Base-by-base conservation (phyloP, 2,888 invertebrate genomes). In the Pedicia rivosa region DNA sequence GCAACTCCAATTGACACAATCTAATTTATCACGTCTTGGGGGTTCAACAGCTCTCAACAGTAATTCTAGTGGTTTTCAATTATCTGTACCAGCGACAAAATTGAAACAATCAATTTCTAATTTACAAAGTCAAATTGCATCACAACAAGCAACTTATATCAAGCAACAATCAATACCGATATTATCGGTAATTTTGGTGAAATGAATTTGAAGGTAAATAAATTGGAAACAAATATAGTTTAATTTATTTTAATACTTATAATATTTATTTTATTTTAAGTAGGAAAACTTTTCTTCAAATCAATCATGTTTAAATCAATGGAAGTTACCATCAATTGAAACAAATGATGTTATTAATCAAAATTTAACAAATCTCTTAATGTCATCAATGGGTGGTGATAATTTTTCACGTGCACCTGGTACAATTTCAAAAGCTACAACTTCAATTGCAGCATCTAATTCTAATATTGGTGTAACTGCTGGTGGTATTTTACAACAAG, bases 321-420 rank as follows among this genome's bases (percentile, higher is more conserved):
- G 90, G 91, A 88, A 88, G 65, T 67, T 86, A 56, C 86, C 88
- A 43, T 79, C 82, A 40, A 64, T 84, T 54, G 87, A 87, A 58
- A 82, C 81, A 59, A 30, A 30, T 9, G 26, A 20, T 17, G 17
- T 15, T 7, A 30, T 33, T 3, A 31, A 31, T 31, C 12, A 16
- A 17, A 31, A 31, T 31, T 12, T 32, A 9, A 17, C 32, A 9
- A 32, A 32, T 35, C 16, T 26, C 6, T 26, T 35, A n/a, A 14
- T 27, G 8, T 78, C 78, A 48, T 63, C 78, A 48, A 63, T 64
- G 42, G 72, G 72, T 45, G 66, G 72, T 36, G 76, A 78, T 32
- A 88, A 90, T 58, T 90, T 90, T 62, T 86, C 86, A 53, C 75
- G 90, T 46, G 90, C 90, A 39, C 90, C 90, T 9, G 90, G 90